Evolutionary conservation across 2,113 vertebrate species (phyloP).

Genomic region (Lamprotornis superbus): DNA sequence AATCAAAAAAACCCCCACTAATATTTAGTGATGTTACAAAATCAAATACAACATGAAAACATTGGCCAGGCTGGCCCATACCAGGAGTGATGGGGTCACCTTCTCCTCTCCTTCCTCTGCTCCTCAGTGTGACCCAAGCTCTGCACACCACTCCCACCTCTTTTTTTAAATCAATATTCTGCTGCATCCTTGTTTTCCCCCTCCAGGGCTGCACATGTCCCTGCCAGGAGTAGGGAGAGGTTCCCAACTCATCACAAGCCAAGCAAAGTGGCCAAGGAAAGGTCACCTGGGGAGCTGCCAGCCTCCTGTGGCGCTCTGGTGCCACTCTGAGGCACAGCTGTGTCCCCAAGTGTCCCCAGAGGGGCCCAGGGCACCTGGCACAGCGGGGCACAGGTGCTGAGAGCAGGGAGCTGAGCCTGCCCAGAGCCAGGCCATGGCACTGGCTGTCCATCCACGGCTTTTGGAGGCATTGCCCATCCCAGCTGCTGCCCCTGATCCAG

Average conservation of each 20-base stretch:
- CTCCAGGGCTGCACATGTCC: background rate
- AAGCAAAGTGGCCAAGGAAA: background rate
- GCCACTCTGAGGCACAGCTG: background rate
- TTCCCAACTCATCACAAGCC: background rate
- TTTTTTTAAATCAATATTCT: background rate
- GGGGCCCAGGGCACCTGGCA: accelerated
- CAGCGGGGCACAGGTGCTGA: background rate
- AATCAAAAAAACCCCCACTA: background rate
- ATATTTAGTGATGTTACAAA: background rate
- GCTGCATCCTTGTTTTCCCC: background rate
- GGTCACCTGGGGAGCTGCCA: background rate
- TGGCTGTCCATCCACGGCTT: background rate
- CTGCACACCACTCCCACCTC: background rate
- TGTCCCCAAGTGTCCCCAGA: background rate
- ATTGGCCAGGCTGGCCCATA: accelerated
- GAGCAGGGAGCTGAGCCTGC: background rate
- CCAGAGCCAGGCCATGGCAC: accelerated
- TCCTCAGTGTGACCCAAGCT: background rate
- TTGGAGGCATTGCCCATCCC: accelerated
- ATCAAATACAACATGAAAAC: background rate
- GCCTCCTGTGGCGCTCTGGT: background rate
- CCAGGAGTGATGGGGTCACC: background rate
- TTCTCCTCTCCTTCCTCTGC: background rate
- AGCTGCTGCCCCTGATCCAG: background rate
- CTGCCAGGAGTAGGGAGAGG: background rate